Conservation (phyloP, 2,888 invertebrate genomes). For the Agrotis segetum region DNA sequence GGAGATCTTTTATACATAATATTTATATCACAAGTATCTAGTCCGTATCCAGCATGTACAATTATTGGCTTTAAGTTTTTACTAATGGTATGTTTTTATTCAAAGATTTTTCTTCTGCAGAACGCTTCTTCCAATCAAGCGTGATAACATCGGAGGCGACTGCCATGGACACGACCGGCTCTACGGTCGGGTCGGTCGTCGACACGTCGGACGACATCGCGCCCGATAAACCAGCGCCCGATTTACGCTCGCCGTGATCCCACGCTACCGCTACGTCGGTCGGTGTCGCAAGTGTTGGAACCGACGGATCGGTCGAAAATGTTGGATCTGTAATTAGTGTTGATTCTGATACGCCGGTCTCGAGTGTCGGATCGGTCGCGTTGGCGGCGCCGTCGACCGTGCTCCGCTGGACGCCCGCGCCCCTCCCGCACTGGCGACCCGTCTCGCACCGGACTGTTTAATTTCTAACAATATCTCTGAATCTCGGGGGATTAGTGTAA, state of each 20-base stretch:
- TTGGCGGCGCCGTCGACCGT: conserved; percentile 63
- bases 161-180: conserved; percentile 88
- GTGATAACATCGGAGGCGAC: conserved; percentile 91
- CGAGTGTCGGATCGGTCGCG: conserved; percentile 45
- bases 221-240: conserved; percentile 86
- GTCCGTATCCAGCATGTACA: conserved; percentile 42
- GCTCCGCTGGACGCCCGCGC: conserved; percentile 87
- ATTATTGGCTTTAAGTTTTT: conserved; percentile 17
- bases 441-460: conserved; percentile 83
- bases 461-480: conserved; percentile 63
- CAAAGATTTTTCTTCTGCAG: conserved; percentile 76
- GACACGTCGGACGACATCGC: conserved; percentile 84
- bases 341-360: conserved; percentile 39
- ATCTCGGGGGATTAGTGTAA: conserved; percentile 75
- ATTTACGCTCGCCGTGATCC: conserved; percentile 84
- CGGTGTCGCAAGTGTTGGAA: conserved; percentile 53
- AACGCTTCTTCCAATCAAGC: conserved; percentile 92
- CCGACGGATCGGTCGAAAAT: conserved; percentile 42
- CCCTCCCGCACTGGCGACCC: conserved; percentile 88
- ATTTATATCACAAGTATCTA: conserved; percentile 45
- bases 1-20: conserved; percentile 47
- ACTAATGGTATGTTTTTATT: background rate
- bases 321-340: conserved; percentile 43
- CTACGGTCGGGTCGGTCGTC: conserved; percentile 77
- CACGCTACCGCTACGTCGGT: conserved; percentile 62